phyloP scores from a whole-genome alignment of 2,888 invertebrate species.

The Clunio marinus region DNA sequence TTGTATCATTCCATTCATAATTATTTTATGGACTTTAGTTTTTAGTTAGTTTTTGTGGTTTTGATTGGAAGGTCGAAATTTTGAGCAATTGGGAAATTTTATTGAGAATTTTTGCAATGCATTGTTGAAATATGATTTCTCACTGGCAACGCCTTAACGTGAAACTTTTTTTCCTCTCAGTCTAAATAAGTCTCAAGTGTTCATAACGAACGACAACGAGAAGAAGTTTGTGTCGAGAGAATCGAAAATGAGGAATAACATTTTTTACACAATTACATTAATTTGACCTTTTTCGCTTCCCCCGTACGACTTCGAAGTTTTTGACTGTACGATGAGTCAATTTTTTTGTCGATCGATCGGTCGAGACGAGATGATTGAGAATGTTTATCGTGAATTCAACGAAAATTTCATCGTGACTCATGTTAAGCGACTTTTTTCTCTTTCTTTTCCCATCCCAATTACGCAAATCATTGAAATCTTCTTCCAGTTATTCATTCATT shows the following conservation, averaged over 20 bases:
- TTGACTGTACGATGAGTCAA: background rate
- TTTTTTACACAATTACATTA: slow-evolving; percentile 9
- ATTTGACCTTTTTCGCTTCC: slow-evolving; percentile 12
- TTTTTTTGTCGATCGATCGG: background rate
- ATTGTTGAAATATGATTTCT: background rate
- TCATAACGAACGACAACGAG: background rate
- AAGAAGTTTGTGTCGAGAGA: background rate
- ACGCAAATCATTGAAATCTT: background rate
- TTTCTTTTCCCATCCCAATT: too few species aligned
- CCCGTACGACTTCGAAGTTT: background rate
- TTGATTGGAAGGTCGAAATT: background rate
- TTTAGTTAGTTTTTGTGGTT: slow-evolving; percentile 18
- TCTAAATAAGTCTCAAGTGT: background rate
- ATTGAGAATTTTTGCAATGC: background rate
- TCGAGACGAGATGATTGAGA: background rate
- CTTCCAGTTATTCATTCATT: background rate
- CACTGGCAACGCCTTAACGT: slow-evolving; percentile 16
- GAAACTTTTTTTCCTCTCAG: too few species aligned
- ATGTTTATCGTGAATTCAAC: background rate
- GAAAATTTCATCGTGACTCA: too few species aligned
- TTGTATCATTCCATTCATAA: slow-evolving; percentile 23
- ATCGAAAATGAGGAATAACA: slow-evolving; percentile 7
- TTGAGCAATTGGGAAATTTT: background rate
- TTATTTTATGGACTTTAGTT: background rate
- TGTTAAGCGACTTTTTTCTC: too few species aligned